These are phyloP conservation scores for Mus minutoides DNA, from an alignment of 2,797 vertebrate species.

Conservation along the genomic window DNA sequence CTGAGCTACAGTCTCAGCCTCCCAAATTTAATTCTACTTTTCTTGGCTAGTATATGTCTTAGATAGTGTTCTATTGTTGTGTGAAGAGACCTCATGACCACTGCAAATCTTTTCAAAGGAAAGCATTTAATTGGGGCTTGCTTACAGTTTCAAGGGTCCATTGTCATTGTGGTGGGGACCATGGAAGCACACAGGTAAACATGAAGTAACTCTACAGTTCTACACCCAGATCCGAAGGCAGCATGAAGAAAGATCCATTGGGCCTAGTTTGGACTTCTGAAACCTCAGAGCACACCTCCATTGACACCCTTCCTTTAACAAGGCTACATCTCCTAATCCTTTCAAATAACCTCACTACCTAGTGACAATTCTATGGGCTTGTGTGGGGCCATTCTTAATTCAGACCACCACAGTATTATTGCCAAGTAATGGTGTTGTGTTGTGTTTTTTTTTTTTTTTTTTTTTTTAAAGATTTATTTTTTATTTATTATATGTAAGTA, in stretches of 20 bases:
- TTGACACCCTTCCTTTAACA: neutral
- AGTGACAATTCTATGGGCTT: neutral
- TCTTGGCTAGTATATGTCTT: neutral
- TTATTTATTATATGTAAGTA: too few relatives aligned
- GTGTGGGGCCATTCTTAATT: neutral
- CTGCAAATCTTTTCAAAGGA: neutral
- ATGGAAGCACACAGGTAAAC: neutral
- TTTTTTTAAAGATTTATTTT: too few relatives aligned
- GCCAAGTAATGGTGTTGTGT: neutral
- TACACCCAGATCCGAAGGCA: neutral
- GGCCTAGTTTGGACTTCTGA: neutral
- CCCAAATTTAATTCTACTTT: conserved; percentile 15
- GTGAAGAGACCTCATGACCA: neutral
- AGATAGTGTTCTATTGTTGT: neutral
- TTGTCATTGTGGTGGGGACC: neutral
- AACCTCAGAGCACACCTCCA: neutral
- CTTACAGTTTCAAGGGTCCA: neutral
- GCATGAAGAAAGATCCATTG: neutral
- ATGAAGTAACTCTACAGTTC: neutral
- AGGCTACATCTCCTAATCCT: neutral
- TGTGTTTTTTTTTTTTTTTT: too few relatives aligned
- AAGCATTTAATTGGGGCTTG: neutral
- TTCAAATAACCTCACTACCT: neutral
- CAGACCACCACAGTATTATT: neutral
- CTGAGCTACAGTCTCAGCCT: neutral